phyloP scores from a whole-genome alignment of 2,888 invertebrate genomes.

The Beris morrisii region DNA sequence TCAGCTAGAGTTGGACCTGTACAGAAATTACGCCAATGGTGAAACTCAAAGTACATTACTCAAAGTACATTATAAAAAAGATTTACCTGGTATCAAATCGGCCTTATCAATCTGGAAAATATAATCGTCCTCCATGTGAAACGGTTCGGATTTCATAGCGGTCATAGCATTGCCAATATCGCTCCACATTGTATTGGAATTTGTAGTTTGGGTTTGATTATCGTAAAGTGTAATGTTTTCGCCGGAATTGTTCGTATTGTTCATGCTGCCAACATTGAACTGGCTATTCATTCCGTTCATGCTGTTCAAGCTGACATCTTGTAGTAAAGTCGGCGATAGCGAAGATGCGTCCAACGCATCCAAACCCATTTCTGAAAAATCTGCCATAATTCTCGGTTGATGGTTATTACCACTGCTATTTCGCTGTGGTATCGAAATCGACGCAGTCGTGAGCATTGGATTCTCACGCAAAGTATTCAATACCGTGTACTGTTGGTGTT shows the following conservation, averaged over 20 bases:
- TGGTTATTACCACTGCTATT: slow-evolving; percentile 47
- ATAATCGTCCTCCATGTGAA: slow-evolving; percentile 85
- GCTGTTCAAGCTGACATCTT: slow-evolving; percentile 50
- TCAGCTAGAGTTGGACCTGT: slow-evolving; percentile 78
- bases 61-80: background rate
- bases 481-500: slow-evolving; percentile 41
- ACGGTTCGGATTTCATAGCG: slow-evolving; percentile 60
- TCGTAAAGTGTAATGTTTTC: slow-evolving; percentile 46
- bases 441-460: slow-evolving; percentile 59
- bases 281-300: slow-evolving; percentile 26
- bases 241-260: slow-evolving; percentile 13
- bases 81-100: slow-evolving; percentile 68
- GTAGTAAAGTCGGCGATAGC: slow-evolving; percentile 52
- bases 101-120: slow-evolving; percentile 88
- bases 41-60: too few species aligned
- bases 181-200: slow-evolving; percentile 56
- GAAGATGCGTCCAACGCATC: slow-evolving; percentile 53
- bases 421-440: slow-evolving; percentile 67
- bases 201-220: slow-evolving; percentile 45
- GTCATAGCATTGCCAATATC: slow-evolving; percentile 56
- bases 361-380: slow-evolving; percentile 53
- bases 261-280: background rate
- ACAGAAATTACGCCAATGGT: background rate
- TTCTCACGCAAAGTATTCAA: slow-evolving; percentile 41
- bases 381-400: slow-evolving; percentile 46